Evolutionary conservation across 2,113 vertebrate species (phyloP).

Genomic region (Nannospalax galili): DNA sequence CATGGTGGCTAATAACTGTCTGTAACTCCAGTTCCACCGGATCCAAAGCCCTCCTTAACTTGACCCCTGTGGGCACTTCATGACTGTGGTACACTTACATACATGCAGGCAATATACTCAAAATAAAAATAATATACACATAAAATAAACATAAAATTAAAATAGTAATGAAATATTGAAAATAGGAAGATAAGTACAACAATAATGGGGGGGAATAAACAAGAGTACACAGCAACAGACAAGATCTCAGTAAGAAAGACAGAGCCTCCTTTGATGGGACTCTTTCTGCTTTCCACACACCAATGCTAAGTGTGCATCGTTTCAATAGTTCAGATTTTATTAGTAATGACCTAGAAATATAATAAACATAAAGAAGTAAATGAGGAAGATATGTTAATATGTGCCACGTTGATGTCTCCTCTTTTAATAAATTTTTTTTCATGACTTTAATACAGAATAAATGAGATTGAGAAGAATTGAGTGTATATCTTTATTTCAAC

Average conservation of each 20-base stretch:
- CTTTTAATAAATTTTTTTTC: neutral
- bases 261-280: neutral
- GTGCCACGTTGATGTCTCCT: neutral
- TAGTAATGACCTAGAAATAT: neutral
- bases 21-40: too few species aligned
- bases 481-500: neutral
- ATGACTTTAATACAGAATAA: slow-evolving; percentile 39
- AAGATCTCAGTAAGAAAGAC: neutral
- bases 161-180: neutral
- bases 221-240: rapidly evolving
- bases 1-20: too few species aligned
- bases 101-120: too few species aligned
- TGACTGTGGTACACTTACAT: too few species aligned
- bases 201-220: too few species aligned
- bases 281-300: neutral
- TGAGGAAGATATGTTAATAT: neutral
- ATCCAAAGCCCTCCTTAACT: too few species aligned
- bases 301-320: neutral
- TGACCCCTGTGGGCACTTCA: too few species aligned
- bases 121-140: too few species aligned
- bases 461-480: neutral
- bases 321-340: slow-evolving; percentile 20
- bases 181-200: neutral
- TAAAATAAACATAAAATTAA: neutral
- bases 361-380: slow-evolving; percentile 16